Evolutionary conservation across 2,888 invertebrate species (phyloP).

Genomic region (Acronicta leporina): DNA sequence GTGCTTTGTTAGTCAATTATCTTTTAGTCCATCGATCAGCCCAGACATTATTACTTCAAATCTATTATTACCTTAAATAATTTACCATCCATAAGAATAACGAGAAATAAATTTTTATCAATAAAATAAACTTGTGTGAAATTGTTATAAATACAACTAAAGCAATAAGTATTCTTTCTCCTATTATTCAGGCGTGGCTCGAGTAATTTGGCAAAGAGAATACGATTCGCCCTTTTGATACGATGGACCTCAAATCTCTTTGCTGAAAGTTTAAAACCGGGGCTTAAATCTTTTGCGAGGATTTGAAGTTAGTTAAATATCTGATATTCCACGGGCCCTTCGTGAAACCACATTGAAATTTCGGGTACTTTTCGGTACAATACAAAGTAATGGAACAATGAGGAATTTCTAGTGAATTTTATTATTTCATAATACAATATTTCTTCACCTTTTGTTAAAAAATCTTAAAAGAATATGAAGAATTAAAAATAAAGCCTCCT

Average conservation of each 20-base stretch:
- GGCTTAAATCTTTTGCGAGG: slow-evolving; percentile 65
- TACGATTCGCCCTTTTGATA: slow-evolving; percentile 60
- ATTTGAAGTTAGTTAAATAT: slow-evolving; percentile 63
- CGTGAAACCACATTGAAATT: slow-evolving; percentile 48
- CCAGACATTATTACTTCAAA: slow-evolving; percentile 9
- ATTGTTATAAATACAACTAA: slow-evolving; percentile 19
- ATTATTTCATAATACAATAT: slow-evolving; percentile 3
- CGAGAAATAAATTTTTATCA: slow-evolving; percentile 3
- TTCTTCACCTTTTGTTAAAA: not conserved
- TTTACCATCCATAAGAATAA: slow-evolving; percentile 9
- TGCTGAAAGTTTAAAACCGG: slow-evolving; percentile 59
- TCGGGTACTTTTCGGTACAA: slow-evolving; percentile 32
- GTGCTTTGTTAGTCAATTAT: slow-evolving; percentile 46
- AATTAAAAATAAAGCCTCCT: not conserved
- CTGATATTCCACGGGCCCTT: slow-evolving; percentile 32
- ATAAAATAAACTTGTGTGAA: slow-evolving; percentile 14
- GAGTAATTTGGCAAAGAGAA: slow-evolving; percentile 48
- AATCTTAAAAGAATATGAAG: not conserved
- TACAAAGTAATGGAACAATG: slow-evolving; percentile 18
- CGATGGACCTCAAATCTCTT: slow-evolving; percentile 64
- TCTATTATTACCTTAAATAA: slow-evolving; percentile 18
- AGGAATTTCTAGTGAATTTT: slow-evolving; percentile 18
- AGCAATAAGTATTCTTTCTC: slow-evolving; percentile 26
- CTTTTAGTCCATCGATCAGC: slow-evolving; percentile 38
- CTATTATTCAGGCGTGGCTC: slow-evolving; percentile 17